Evolutionary conservation across 1,140 invertebrate species (phyloP), one percentile per base, ranked within the genome.

Genomic region (Pseudomyrmex dendroicus): DNA sequence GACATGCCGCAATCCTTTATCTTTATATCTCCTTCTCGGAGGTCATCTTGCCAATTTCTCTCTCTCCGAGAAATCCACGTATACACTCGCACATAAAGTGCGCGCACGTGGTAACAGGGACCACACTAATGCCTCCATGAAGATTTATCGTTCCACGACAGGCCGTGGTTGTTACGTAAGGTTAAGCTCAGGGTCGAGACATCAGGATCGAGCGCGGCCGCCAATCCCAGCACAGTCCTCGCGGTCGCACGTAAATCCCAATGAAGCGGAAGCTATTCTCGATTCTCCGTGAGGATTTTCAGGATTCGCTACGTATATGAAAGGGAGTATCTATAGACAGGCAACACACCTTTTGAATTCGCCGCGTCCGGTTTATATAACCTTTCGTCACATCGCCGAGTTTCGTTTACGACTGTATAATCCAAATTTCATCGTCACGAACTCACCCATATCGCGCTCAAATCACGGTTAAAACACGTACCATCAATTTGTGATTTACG

Each of bases 131-230:
- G 86, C 84, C 56, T 62, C 13, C n/a, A 44, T 52, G 59, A 72
- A 91, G 90, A 91, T 91, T 90, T 91, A 90, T 91, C 77, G 88
- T 76, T 59, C 22, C 22, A 48, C 61, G 62, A 67, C 56, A 68
- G 25, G 52, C 50, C 22, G 80, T 54, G 74, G 82, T 63, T 84
- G 86, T 89, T 88, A 88, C 83, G 84, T 89, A 88, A 91, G 89
- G 86, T 89, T 89, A 89, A 89, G 85, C 84, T 85, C 76, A 76
- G 73, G 83, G 86, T 87, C 86, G 83, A 66, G 48, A 83, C 67
- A 77, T 83, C 70, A 88, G 85, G 85, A 86, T 87, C 70, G 87
- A 77, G 77, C 48, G 50, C 52, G 50, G 44, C 57, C 59, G 22
- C 62, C 35, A 78, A 85, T 78, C 73, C 50, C 70, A 61, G 35